A percentile compares a stretch with the other conserved stretches of the same genome.
phyloP scores from a whole-genome alignment of 2,888 invertebrate species.

The Scaptomyza flava region DNA sequence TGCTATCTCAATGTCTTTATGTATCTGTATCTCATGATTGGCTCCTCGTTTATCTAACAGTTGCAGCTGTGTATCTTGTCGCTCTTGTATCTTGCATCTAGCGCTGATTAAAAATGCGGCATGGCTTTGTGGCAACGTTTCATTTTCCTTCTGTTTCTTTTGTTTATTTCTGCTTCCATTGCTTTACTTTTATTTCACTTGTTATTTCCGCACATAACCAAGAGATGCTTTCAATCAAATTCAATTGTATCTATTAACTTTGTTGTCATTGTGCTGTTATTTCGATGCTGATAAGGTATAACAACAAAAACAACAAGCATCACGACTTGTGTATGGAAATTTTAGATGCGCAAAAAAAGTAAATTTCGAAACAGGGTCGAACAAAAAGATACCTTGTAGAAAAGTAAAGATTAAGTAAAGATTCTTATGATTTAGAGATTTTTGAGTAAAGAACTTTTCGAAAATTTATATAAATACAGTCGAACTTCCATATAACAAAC shows the following conservation, averaged over 20 bases:
- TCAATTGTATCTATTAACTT: conserved; percentile 69
- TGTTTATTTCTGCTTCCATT: conserved; percentile 27
- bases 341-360: conserved; percentile 58
- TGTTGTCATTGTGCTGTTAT: conserved; percentile 22
- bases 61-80: conserved; percentile 14
- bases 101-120: conserved; percentile 35
- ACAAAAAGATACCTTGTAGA: background rate
- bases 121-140: conserved; percentile 26
- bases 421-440: too few relatives aligned
- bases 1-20: background rate
- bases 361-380: background rate
- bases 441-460: too few relatives aligned
- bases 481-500: too few relatives aligned
- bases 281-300: conserved; percentile 64
- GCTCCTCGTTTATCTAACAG: conserved; percentile 32
- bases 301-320: conserved; percentile 30
- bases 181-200: conserved; percentile 45
- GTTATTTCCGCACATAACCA: conserved; percentile 55
- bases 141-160: background rate
- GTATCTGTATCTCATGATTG: conserved; percentile 22
- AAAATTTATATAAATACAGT: too few relatives aligned
- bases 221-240: conserved; percentile 66
- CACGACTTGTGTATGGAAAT: conserved; percentile 58
- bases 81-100: conserved; percentile 10
- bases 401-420: too few relatives aligned